These are phyloP conservation scores for Drosophila eugracilis DNA, from an alignment of 1,140 invertebrate species.

Conservation along the genomic window DNA sequence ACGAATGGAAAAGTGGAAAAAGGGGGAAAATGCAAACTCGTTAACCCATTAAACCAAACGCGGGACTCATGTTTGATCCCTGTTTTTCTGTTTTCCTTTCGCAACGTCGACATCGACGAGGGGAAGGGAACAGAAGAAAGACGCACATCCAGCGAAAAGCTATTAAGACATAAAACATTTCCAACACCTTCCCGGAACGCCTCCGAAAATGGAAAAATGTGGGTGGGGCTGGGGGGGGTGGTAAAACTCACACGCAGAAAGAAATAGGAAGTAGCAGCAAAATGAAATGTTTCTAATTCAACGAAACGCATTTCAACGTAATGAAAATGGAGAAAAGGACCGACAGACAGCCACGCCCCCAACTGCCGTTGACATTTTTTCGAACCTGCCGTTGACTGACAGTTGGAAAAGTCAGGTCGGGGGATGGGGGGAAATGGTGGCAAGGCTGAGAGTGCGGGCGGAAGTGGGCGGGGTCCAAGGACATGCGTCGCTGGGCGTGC, in stretches of 20 bases:
- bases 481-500: slow-evolving; percentile 71
- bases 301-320: slow-evolving; percentile 73
- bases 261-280: slow-evolving; percentile 42
- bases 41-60: slow-evolving; percentile 69
- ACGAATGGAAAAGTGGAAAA: slow-evolving; percentile 14
- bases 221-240: neutral
- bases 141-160: slow-evolving; percentile 41
- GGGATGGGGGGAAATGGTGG: neutral
- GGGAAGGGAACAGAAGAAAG: neutral
- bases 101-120: neutral
- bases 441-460: neutral
- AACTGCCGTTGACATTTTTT: slow-evolving; percentile 70
- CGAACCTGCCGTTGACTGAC: slow-evolving; percentile 34
- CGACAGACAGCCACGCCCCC: slow-evolving; percentile 33
- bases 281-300: slow-evolving; percentile 75
- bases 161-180: slow-evolving; percentile 82
- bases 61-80: slow-evolving; percentile 48
- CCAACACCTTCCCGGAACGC: slow-evolving; percentile 69
- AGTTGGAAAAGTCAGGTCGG: slow-evolving; percentile 24
- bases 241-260: neutral
- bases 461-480: slow-evolving; percentile 33
- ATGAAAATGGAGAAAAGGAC: slow-evolving; percentile 72
- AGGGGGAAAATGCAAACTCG: slow-evolving; percentile 61
- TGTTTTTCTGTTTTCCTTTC: slow-evolving; percentile 13
- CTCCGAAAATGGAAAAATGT: slow-evolving; percentile 19